These are phyloP conservation scores for Eupithecia tripunctaria DNA, from an alignment of 2,888 invertebrate genomes.

Conservation along the genomic window DNA sequence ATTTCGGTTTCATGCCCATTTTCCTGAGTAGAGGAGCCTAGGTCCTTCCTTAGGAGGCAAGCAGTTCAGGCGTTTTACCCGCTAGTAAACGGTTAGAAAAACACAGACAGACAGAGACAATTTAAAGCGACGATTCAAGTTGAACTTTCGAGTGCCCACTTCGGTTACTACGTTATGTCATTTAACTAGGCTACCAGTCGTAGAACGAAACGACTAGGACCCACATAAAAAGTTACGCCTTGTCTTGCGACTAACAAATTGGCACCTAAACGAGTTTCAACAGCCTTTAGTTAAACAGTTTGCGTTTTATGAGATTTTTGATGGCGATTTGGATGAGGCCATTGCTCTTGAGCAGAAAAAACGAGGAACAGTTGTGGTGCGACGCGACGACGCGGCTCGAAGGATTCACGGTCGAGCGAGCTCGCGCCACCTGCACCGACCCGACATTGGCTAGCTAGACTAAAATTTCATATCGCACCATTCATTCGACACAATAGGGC, in stretches of 20 bases:
- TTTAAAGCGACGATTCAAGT: not conserved
- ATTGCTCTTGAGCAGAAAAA: slow-evolving; percentile 75
- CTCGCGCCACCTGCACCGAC: slow-evolving; percentile 71
- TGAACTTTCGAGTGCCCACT: not conserved
- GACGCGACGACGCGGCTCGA: slow-evolving; percentile 60
- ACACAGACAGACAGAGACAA: not conserved
- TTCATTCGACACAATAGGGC: slow-evolving; percentile 1
- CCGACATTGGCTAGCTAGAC: slow-evolving; percentile 46
- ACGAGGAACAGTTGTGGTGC: slow-evolving; percentile 72
- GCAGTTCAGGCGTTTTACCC: not conserved
- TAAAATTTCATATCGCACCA: slow-evolving; percentile 55
- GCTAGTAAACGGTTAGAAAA: not conserved
- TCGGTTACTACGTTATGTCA: not conserved
- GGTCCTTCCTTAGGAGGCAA: not conserved
- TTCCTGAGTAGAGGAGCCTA: not conserved
- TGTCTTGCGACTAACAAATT: slow-evolving; percentile 35
- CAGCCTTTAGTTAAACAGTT: slow-evolving; percentile 33
- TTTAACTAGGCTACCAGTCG: not conserved
- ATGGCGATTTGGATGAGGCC: slow-evolving; percentile 61
- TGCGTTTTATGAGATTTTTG: slow-evolving; percentile 39
- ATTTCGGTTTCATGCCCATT: not conserved
- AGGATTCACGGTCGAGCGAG: slow-evolving; percentile 80
- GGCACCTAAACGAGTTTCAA: slow-evolving; percentile 37
- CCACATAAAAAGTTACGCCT: slow-evolving; percentile 20
- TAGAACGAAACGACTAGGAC: not conserved